These are phyloP conservation scores for Tetramorium bicarinatum DNA, from an alignment of 2,888 invertebrate species.

Conservation along the genomic window DNA sequence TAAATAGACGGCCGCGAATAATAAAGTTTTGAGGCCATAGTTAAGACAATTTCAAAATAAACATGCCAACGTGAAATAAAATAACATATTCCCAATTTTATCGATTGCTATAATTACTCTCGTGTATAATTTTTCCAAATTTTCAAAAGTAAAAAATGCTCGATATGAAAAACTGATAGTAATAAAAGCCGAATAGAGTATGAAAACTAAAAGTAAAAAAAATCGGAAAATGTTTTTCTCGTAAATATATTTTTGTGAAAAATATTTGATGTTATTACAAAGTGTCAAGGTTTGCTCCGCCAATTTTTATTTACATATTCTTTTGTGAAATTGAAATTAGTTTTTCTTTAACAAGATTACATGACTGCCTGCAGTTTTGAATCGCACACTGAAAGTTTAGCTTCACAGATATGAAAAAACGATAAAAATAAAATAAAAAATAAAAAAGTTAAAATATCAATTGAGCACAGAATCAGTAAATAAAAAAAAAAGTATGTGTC, in stretches of 20 bases:
- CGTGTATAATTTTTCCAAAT: background rate
- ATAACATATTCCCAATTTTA: constrained; percentile 25
- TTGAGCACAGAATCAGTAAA: constrained; percentile 5
- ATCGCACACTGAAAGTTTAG: background rate
- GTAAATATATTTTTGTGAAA: background rate
- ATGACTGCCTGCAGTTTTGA: background rate
- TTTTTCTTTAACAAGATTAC: background rate
- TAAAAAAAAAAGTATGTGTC: background rate
- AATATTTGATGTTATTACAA: constrained; percentile 29
- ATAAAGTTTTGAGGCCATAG: constrained; percentile 25
- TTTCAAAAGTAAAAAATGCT: background rate
- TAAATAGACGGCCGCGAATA: constrained; percentile 4
- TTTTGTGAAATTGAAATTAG: background rate
- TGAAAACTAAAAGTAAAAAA: background rate
- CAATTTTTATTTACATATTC: constrained; percentile 7
- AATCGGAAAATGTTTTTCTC: background rate
- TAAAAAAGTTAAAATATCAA: background rate
- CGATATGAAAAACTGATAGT: background rate
- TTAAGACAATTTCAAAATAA: background rate
- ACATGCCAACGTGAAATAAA: background rate
- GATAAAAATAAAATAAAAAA: background rate
- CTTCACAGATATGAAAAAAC: background rate
- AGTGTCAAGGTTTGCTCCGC: background rate
- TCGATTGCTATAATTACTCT: background rate
- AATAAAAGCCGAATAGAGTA: background rate